Evolutionary conservation across 37 sponge, comb jelly and placozoan species (phyloP).

Genomic region (Halisarca cf. caerulea): DNA sequence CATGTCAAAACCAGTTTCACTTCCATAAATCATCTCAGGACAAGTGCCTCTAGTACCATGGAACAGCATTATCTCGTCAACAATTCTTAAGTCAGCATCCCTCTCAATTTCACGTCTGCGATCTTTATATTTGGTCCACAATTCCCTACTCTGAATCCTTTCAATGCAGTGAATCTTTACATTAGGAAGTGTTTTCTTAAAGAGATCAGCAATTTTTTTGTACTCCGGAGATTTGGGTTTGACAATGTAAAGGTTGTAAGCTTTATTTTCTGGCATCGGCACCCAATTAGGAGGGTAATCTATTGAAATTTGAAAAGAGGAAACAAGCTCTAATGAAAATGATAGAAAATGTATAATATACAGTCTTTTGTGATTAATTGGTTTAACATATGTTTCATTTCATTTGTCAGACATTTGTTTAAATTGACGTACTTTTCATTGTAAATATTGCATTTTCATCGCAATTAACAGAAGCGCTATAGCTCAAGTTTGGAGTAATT

Average conservation of each 20-base stretch:
- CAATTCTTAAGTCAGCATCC: not conserved
- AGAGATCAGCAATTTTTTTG: not conserved
- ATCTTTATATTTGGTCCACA: not conserved
- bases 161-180: conserved; percentile 24
- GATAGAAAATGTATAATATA: not conserved
- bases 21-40: conserved; percentile 17
- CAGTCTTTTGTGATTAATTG: no score
- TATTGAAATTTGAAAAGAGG: not conserved
- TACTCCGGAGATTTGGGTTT: not conserved
- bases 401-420: no score
- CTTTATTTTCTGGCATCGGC: not conserved
- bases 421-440: no score
- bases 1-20: conserved; percentile 22
- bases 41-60: conserved; percentile 26
- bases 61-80: conserved; percentile 20
- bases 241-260: not conserved
- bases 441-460: no score
- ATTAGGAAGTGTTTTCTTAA: conserved; percentile 4
- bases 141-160: conserved; percentile 13
- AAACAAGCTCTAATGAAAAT: not conserved
- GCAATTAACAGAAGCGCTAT: no score
- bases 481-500: no score
- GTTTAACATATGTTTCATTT: no score
- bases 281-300: not conserved
- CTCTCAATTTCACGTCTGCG: not conserved